A percentile compares a stretch with the other conserved stretches of the same genome.
phyloP scores from a whole-genome alignment of 2,888 invertebrate genomes.

The Scotopteryx bipunctaria region DNA sequence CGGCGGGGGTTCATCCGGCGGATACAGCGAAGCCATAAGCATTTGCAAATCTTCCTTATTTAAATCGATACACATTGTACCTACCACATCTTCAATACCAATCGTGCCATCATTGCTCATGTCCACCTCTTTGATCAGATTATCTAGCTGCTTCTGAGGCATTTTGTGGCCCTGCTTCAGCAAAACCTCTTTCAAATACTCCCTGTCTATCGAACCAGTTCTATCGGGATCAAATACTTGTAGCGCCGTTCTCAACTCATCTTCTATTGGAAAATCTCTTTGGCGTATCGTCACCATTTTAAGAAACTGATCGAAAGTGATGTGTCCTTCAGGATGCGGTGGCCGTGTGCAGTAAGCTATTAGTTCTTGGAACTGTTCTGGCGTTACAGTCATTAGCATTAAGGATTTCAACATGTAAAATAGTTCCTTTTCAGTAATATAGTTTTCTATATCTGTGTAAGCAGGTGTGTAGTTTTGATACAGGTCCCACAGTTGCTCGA shows the following conservation, averaged over 20 bases:
- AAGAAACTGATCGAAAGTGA: slow-evolving; percentile 66
- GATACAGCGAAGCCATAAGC: slow-evolving; percentile 52
- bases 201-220: slow-evolving; percentile 61
- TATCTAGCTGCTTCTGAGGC: slow-evolving; percentile 56
- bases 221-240: slow-evolving; percentile 63
- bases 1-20: slow-evolving; percentile 32
- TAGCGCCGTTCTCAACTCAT: slow-evolving; percentile 64
- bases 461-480: slow-evolving; percentile 73
- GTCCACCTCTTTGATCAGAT: slow-evolving; percentile 72
- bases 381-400: slow-evolving; percentile 66
- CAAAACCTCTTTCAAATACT: slow-evolving; percentile 60
- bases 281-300: slow-evolving; percentile 70
- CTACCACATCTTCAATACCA: slow-evolving; percentile 71
- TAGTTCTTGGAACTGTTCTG: slow-evolving; percentile 68
- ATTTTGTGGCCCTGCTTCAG: slow-evolving; percentile 64
- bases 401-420: slow-evolving; percentile 70
- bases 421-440: slow-evolving; percentile 70
- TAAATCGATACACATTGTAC: slow-evolving; percentile 73
- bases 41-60: slow-evolving; percentile 67
- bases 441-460: slow-evolving; percentile 66
- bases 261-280: slow-evolving; percentile 63
- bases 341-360: slow-evolving; percentile 67
- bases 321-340: slow-evolving; percentile 66
- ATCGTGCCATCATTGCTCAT: slow-evolving; percentile 71
- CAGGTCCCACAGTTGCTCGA: slow-evolving; percentile 68